Conservation (phyloP, 1,140 invertebrate genomes). For the Macrostomum lignano region DNA sequence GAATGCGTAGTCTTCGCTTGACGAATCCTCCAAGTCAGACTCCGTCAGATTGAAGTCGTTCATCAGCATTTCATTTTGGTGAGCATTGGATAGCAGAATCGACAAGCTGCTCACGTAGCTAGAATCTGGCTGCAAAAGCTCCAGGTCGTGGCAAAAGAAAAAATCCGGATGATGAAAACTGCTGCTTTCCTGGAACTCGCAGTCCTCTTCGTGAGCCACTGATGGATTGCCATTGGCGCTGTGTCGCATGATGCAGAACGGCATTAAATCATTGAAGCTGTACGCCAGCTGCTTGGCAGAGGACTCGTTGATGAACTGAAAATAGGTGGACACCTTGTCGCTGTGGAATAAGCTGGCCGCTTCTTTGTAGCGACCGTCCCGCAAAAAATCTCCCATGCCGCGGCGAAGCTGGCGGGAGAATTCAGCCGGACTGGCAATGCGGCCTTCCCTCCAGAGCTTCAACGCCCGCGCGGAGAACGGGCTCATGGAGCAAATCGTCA, state of each 20-base stretch:
- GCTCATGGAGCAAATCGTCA: constrained; percentile 4
- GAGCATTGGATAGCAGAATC: too few species aligned
- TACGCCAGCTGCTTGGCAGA: neutral
- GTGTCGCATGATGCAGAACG: neutral
- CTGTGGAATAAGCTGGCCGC: neutral
- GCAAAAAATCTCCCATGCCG: too few species aligned
- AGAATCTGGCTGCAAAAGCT: neutral
- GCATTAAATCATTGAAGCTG: neutral
- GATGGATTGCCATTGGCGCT: neutral
- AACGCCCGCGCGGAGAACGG: constrained; percentile 1
- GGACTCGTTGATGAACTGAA: neutral
- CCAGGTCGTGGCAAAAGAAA: constrained; percentile 1
- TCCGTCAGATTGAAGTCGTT: neutral
- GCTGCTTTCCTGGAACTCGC: neutral
- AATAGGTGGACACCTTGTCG: neutral
- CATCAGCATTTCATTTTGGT: neutral
- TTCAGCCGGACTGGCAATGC: neutral
- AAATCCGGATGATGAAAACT: neutral
- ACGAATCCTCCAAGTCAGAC: too few species aligned
- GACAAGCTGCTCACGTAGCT: neutral
- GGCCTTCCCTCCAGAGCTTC: neutral
- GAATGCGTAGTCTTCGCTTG: too few species aligned
- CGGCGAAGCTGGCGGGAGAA: neutral
- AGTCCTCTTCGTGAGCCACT: neutral
- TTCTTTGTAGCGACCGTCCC: neutral